Conservation (phyloP, 1,140 invertebrate genomes). For the Papilio aristodemus region DNA sequence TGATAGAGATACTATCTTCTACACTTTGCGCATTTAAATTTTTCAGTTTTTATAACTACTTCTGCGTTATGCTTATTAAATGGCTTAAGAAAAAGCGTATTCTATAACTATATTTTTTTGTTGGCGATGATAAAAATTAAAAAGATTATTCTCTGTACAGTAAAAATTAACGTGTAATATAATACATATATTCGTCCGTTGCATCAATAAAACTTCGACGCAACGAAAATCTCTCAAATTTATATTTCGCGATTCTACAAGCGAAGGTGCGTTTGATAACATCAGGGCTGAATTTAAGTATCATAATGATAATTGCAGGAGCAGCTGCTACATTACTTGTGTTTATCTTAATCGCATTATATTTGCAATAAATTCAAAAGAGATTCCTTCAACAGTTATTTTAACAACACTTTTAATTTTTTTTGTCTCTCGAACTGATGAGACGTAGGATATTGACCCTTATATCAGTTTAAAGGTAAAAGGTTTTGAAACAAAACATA, state of each 20-base stretch:
- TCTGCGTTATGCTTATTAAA: too few species aligned
- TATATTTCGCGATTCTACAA: neutral
- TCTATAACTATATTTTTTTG: too few species aligned
- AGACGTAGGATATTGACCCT: neutral
- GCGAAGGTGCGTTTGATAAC: conserved; percentile 8
- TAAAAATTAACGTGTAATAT: neutral
- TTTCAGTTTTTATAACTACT: too few species aligned
- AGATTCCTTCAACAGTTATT: neutral
- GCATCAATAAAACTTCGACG: neutral
- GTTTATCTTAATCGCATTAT: conserved; percentile 9
- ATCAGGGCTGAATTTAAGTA: conserved; percentile 3
- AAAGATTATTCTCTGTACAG: neutral
- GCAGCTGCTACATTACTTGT: neutral
- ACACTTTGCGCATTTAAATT: too few species aligned
- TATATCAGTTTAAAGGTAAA: neutral
- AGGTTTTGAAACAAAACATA: neutral
- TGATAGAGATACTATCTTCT: too few species aligned
- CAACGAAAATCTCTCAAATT: neutral
- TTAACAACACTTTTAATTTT: neutral
- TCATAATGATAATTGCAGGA: neutral
- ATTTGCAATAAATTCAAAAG: conserved; percentile 14
- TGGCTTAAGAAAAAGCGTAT: too few species aligned
- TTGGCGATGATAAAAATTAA: neutral
- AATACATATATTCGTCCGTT: neutral
- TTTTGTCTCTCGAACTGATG: neutral